These are phyloP conservation scores for Trachelus iudaicus DNA, from an alignment of 2,888 invertebrate species.

Conservation along the genomic window DNA sequence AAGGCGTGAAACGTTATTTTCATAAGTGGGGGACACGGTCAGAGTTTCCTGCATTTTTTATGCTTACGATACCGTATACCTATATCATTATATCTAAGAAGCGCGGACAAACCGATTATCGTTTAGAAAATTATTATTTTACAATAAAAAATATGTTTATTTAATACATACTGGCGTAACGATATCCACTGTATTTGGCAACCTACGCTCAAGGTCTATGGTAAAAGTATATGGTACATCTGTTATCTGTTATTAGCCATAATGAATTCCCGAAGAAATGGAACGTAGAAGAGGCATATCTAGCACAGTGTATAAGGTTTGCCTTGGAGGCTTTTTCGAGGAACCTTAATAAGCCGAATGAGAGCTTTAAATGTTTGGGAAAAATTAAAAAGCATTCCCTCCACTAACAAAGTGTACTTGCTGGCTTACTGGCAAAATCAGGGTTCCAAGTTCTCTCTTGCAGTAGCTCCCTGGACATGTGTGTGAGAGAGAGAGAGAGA, in stretches of 20 bases:
- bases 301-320: too few relatives aligned
- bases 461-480: background rate
- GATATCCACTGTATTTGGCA: too few relatives aligned
- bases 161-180: too few relatives aligned
- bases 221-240: too few relatives aligned
- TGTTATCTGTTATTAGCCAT: background rate
- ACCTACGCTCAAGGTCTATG: too few relatives aligned
- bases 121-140: background rate
- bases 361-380: background rate
- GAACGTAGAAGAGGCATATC: background rate
- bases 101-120: background rate
- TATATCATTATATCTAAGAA: too few relatives aligned
- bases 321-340: background rate
- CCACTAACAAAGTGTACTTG: background rate
- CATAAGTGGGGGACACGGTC: too few relatives aligned
- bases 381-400: background rate
- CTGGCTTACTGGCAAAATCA: background rate
- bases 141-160: background rate
- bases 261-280: background rate
- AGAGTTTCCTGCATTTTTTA: too few relatives aligned
- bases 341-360: background rate
- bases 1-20: too few relatives aligned
- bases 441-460: background rate
- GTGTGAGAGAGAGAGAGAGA: too few relatives aligned
- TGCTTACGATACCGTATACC: too few relatives aligned